phyloP scores from a whole-genome alignment of 2,113 vertebrate genomes.

The Marmota monax region DNA sequence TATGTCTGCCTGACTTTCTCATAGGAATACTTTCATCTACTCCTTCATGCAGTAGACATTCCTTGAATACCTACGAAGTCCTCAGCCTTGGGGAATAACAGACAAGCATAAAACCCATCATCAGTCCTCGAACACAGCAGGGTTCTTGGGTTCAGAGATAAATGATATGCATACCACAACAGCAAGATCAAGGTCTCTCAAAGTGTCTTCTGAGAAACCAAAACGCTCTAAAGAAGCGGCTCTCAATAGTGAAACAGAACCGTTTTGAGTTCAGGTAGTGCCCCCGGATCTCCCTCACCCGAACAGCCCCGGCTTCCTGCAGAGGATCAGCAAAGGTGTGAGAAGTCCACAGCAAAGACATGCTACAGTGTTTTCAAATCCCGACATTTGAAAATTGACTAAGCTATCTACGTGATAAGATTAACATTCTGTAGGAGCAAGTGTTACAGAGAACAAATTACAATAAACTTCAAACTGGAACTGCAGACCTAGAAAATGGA shows the following conservation, averaged over 20 bases:
- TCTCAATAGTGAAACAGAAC: no score
- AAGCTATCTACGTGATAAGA: background rate
- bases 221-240: background rate
- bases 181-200: background rate
- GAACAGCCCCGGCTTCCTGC: background rate
- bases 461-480: conserved; percentile 26
- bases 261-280: no score
- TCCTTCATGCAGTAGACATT: background rate
- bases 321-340: background rate
- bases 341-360: background rate
- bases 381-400: background rate
- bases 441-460: background rate
- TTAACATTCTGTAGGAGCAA: conserved; percentile 7
- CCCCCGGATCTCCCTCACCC: no score
- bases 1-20: background rate
- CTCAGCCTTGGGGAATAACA: background rate
- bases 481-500: background rate
- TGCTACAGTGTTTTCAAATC: background rate
- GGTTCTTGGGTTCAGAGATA: background rate
- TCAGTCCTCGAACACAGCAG: background rate
- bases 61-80: background rate
- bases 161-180: background rate
- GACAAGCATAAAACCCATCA: background rate
- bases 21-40: background rate
- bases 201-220: background rate